These are phyloP conservation scores for Stichopus chloronotus DNA, from an alignment of 35 echinoderm and acorn worm species.

Conservation along the genomic window DNA sequence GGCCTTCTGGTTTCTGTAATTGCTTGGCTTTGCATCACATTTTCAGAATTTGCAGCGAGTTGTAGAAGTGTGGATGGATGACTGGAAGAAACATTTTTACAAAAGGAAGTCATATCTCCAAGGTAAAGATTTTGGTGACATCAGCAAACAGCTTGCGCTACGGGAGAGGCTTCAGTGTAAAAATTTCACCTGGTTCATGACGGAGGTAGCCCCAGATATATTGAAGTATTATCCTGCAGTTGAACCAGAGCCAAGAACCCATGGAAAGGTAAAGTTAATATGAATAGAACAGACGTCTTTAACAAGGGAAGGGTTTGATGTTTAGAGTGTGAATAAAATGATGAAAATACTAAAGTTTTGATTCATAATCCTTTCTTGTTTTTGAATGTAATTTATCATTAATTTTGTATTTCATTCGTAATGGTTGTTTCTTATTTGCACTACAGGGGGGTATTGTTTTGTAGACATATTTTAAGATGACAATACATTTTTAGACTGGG, in stretches of 20 bases:
- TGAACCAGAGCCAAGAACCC: conserved; percentile 83
- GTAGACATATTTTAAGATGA: no score
- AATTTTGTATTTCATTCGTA: no score
- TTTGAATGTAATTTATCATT: no score
- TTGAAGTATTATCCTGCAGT: conserved; percentile 92
- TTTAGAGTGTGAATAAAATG: not conserved
- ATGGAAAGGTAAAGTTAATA: conserved; percentile 72
- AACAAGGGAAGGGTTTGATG: no score
- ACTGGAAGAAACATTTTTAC: conserved; percentile 95
- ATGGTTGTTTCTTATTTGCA: no score
- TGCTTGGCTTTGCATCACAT: no score
- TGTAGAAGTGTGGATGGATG: conserved; percentile 96
- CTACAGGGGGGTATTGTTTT: no score
- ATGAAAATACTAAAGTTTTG: not conserved
- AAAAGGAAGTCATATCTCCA: conserved; percentile 75
- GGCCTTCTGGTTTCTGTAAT: no score
- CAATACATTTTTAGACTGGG: no score
- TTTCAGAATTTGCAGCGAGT: conserved; percentile 92
- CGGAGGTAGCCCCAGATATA: conserved; percentile 94
- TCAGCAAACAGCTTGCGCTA: conserved; percentile 89
- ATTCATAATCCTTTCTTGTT: not conserved
- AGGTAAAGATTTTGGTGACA: conserved; percentile 82
- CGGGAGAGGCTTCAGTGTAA: conserved; percentile 84
- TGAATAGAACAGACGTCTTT: not conserved
- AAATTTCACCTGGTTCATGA: conserved; percentile 97